Evolutionary conservation across 2,888 invertebrate genomes (phyloP).

Genomic region (Agonopterix alstromeriana): DNA sequence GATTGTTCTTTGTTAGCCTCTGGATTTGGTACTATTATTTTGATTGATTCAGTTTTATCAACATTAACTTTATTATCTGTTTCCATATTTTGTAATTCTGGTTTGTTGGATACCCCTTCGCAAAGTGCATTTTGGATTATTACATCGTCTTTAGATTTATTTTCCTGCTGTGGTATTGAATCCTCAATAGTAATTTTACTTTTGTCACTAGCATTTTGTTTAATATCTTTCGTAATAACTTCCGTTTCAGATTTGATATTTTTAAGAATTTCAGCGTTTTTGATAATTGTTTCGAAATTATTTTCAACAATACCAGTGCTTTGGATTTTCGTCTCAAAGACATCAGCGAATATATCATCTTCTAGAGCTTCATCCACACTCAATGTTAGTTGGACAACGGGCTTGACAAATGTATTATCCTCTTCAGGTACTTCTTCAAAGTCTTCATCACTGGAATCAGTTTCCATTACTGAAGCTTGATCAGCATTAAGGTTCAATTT

Average conservation of each 20-base stretch:
- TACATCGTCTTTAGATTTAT: too few species aligned
- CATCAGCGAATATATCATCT: constrained; percentile 85
- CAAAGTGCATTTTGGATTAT: too few species aligned
- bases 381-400: constrained; percentile 64
- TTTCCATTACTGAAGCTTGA: constrained; percentile 11
- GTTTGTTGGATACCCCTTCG: background rate
- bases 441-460: constrained; percentile 64
- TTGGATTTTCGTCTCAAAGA: constrained; percentile 55
- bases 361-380: constrained; percentile 42
- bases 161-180: too few species aligned
- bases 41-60: too few species aligned
- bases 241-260: background rate
- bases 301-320: too few species aligned
- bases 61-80: background rate
- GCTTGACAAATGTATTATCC: constrained; percentile 35
- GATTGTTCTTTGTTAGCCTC: too few species aligned
- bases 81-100: background rate
- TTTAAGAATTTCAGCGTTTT: background rate
- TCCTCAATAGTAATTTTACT: too few species aligned
- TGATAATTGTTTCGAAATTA: background rate
- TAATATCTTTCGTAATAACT: background rate
- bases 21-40: too few species aligned
- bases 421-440: constrained; percentile 71
- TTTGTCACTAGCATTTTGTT: background rate
- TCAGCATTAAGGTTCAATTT: too few species aligned